phyloP scores from a whole-genome alignment of 2,888 invertebrate genomes.

The Torymus auratus region DNA sequence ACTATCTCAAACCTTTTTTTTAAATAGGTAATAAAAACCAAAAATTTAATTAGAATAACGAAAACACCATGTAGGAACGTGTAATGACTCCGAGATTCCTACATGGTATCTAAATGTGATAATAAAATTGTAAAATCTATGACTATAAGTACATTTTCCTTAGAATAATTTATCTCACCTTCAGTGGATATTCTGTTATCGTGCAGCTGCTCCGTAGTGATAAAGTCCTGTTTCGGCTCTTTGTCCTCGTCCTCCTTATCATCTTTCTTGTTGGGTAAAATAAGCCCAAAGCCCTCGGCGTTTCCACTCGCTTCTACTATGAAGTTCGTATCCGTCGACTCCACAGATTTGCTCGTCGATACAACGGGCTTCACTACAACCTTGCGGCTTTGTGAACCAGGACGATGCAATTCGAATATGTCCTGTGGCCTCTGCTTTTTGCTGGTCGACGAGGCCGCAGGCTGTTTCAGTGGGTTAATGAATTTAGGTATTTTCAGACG shows the following conservation, averaged over 20 bases:
- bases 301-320: conserved; percentile 45
- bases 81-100: no score
- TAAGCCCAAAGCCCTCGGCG: conserved; percentile 71
- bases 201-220: conserved; percentile 82
- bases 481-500: conserved; percentile 80
- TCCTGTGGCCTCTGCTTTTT: conserved; percentile 77
- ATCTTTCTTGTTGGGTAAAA: conserved; percentile 68
- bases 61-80: no score
- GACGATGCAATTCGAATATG: conserved; percentile 78
- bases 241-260: conserved; percentile 64
- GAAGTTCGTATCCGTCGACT: no score
- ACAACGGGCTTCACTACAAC: conserved; percentile 79
- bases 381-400: conserved; percentile 76
- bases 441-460: conserved; percentile 58
- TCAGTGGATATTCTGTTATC: conserved; percentile 84
- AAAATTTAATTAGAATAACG: no score
- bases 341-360: conserved; percentile 60
- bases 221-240: conserved; percentile 72
- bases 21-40: no score
- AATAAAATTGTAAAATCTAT: background rate
- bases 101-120: no score
- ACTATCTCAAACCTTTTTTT: no score
- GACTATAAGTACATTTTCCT: conserved; percentile 9
- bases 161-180: conserved; percentile 70
- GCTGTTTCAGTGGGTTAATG: conserved; percentile 76